A percentile compares a stretch with the other conserved stretches of the same genome.
These are phyloP conservation scores for Paratilapia polleni DNA, from an alignment of 2,113 vertebrate genomes.

Conservation along the genomic window DNA sequence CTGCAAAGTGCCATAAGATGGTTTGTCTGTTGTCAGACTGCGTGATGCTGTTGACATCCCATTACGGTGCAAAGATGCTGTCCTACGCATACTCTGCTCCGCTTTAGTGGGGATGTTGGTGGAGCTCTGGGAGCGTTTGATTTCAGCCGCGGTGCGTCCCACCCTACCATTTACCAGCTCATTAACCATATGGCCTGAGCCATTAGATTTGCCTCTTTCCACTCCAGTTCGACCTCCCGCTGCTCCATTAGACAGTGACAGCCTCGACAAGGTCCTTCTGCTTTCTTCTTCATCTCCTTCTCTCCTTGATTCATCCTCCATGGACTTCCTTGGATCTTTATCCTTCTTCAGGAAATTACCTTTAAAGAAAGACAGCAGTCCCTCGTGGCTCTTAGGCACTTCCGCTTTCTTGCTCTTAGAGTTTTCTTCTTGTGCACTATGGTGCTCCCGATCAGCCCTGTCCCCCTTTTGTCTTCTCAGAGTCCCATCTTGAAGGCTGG, in stretches of 20 bases:
- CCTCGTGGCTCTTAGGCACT: constrained; percentile 69
- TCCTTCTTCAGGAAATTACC: constrained; percentile 84
- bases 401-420: constrained; percentile 52
- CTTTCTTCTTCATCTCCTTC: constrained; percentile 35
- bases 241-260: constrained; percentile 72
- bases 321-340: constrained; percentile 65
- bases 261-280: constrained; percentile 48
- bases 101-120: constrained; percentile 82
- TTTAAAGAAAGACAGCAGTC: constrained; percentile 81
- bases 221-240: constrained; percentile 35
- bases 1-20: constrained; percentile 75
- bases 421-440: constrained; percentile 44
- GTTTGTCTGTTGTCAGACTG: constrained; percentile 55
- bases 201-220: constrained; percentile 53
- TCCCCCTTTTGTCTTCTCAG: constrained; percentile 56
- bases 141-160: constrained; percentile 60
- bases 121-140: constrained; percentile 87
- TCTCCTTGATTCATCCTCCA: constrained; percentile 49
- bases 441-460: constrained; percentile 28
- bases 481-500: constrained; percentile 65
- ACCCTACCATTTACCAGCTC: constrained; percentile 70
- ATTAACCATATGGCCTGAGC: constrained; percentile 38
- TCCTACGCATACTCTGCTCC: constrained; percentile 68
- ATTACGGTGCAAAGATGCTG: constrained; percentile 80
- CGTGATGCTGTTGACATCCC: constrained; percentile 52